Base-by-base conservation (phyloP, 2,113 vertebrate species). In the Cervus canadensis region DNA sequence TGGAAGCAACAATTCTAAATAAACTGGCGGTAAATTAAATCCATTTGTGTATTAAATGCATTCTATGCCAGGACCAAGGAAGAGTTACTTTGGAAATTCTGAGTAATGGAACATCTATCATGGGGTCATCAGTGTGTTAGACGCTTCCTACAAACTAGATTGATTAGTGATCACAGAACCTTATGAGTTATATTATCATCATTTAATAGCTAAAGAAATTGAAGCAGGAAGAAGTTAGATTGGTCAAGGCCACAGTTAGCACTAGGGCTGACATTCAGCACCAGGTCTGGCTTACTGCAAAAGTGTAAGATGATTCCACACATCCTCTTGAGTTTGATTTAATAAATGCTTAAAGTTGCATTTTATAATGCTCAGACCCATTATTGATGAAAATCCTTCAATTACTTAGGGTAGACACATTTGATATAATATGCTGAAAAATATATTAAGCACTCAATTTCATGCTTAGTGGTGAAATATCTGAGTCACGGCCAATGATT, bases 391-490 rank as follows among this genome's bases (percentile, higher is more conserved):
- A 93, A 91, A 87, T 62, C 43, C 17, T 40, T 94, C 84, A 74
- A 17, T 97, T 95, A 50, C 14, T 56, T 93, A 97, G 56, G 17
- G 26, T 56, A 94, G 43, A 76, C 76, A 95, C 14, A 78, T 60
- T 83, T 95, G 93, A 86, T 83, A 82, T 90, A 85, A 60, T 60
- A 82, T 50, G 54, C 45, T 96, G 81, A 93, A 96, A 95, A 91
- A 57, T 74, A 91, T 85, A 92, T 87, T 88, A 79, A 94, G 23
- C 64, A 60, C 92, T 93, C 56, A 76, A 9, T 93, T 81, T 94
- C 48, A 56, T 82, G 36, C 40, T 97, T 97, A 62, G 67, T 92
- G 67, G 74, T 88, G 33, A 96, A 85, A 95, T 92, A 82, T 25
- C 43, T 89, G 33, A 52, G 6, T 56, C 78, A 94, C 78, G 83